Evolutionary conservation across 2,888 invertebrate species (phyloP).

Genomic region (Parnassius glacialis): DNA sequence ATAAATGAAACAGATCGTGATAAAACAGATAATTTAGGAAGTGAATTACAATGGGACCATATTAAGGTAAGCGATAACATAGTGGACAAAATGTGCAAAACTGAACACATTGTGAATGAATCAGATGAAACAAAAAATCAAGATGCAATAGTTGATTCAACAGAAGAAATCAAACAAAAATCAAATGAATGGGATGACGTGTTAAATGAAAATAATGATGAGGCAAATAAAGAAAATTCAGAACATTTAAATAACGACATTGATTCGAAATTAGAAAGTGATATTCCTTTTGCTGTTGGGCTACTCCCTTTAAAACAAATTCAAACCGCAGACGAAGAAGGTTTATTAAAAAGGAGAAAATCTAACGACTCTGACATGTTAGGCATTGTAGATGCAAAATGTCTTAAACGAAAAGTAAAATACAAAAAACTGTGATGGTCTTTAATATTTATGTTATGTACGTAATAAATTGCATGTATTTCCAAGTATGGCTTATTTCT

Average conservation of each 20-base stretch:
- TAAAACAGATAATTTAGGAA: slow-evolving; percentile 4
- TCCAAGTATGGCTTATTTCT: not conserved
- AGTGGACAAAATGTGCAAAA: slow-evolving; percentile 7
- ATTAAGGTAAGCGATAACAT: slow-evolving; percentile 14
- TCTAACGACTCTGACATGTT: slow-evolving; percentile 46
- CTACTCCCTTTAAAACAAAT: slow-evolving; percentile 63
- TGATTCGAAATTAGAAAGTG: slow-evolving; percentile 47
- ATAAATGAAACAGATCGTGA: slow-evolving; percentile 9
- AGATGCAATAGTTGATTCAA: slow-evolving; percentile 49
- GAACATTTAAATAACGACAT: slow-evolving; percentile 30
- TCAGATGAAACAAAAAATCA: slow-evolving; percentile 27
- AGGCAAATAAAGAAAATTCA: slow-evolving; percentile 51
- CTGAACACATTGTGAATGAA: slow-evolving; percentile 12
- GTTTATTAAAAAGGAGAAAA: slow-evolving; percentile 55
- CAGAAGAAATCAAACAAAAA: slow-evolving; percentile 41
- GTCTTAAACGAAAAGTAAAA: slow-evolving; percentile 71
- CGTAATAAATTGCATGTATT: slow-evolving; percentile 17
- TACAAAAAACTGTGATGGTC: slow-evolving; percentile 56
- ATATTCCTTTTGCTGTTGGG: slow-evolving; percentile 73
- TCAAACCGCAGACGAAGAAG: slow-evolving; percentile 46
- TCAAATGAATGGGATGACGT: slow-evolving; percentile 47
- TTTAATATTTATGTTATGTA: slow-evolving; percentile 7
- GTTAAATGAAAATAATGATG: slow-evolving; percentile 35
- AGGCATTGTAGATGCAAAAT: slow-evolving; percentile 62
- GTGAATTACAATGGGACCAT: slow-evolving; percentile 35